A percentile compares a stretch with the other conserved stretches of the same genome.
Evolutionary conservation across 2,113 vertebrate genomes (phyloP).

Genomic region (Xiphophorus couchianus): DNA sequence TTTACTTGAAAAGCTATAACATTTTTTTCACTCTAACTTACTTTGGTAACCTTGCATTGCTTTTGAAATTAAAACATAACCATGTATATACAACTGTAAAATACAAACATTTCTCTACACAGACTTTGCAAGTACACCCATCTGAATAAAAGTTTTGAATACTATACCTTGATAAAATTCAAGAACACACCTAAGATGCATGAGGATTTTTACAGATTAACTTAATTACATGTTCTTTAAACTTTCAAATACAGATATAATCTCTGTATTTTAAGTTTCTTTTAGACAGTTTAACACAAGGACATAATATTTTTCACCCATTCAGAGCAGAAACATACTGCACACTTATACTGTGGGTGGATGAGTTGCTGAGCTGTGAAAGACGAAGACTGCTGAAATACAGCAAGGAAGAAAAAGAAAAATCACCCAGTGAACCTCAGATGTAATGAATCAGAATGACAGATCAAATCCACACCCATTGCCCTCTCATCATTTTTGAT

Average conservation of each 20-base stretch:
- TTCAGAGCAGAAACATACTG: background rate
- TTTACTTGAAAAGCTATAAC: too few species aligned
- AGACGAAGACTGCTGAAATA: background rate
- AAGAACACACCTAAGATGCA: too few species aligned
- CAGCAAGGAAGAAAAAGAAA: background rate
- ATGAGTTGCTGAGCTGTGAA: background rate
- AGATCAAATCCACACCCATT: background rate
- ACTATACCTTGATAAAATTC: too few species aligned
- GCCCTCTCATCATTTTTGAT: background rate
- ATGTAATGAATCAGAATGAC: background rate
- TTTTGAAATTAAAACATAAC: too few species aligned
- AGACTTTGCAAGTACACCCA: too few species aligned
- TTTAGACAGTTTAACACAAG: background rate
- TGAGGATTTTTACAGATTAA: too few species aligned
- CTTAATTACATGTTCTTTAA: background rate
- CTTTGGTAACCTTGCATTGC: too few species aligned
- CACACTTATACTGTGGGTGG: background rate
- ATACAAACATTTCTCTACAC: too few species aligned
- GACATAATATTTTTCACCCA: background rate
- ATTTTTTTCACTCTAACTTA: too few species aligned
- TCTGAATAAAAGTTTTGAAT: too few species aligned
- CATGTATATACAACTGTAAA: too few species aligned
- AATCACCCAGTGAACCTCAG: background rate
- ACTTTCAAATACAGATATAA: background rate
- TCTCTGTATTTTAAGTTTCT: background rate